Conservation (phyloP, 2,113 vertebrate genomes). For the Platanista minor region DNA sequence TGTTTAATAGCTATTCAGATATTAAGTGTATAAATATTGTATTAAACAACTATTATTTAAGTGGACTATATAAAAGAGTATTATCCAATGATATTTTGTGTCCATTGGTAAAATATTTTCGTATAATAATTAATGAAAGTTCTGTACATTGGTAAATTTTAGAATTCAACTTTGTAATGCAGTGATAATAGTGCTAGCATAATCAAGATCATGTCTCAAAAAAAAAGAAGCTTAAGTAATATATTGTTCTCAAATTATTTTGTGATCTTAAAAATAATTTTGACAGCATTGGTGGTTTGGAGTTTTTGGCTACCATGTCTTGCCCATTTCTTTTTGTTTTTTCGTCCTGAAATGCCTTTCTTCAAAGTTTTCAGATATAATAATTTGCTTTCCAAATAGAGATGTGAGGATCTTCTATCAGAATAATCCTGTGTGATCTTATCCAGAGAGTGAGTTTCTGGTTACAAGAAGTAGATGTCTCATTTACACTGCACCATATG, state of each 20-base stretch:
- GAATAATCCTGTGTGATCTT: not conserved
- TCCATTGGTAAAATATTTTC: not conserved
- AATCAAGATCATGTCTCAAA: not conserved
- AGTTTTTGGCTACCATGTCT: not conserved
- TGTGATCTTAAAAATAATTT: slow-evolving; percentile 22
- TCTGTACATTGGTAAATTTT: not conserved
- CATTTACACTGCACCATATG: not conserved
- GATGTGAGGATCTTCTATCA: not conserved
- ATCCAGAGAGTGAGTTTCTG: not conserved
- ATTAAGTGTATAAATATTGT: not conserved
- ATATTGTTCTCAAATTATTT: slow-evolving; percentile 16
- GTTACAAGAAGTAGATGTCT: not conserved
- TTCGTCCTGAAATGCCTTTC: not conserved
- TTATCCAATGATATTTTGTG: not conserved
- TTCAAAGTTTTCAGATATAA: slow-evolving; percentile 19
- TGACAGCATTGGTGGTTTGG: not conserved
- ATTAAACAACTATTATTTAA: not conserved
- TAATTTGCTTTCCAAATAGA: slow-evolving; percentile 22
- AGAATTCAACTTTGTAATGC: not conserved
- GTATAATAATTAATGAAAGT: not conserved
- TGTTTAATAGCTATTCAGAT: slow-evolving; percentile 25
- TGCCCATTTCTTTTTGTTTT: not conserved
- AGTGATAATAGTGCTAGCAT: not conserved
- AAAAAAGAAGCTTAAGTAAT: not conserved
- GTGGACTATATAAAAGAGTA: not conserved